Percentiles rank a stretch among this genome's conserved stretches.
Evolutionary conservation across 2,113 vertebrate species (phyloP).

Genomic region (Cyanocitta stelleri): DNA sequence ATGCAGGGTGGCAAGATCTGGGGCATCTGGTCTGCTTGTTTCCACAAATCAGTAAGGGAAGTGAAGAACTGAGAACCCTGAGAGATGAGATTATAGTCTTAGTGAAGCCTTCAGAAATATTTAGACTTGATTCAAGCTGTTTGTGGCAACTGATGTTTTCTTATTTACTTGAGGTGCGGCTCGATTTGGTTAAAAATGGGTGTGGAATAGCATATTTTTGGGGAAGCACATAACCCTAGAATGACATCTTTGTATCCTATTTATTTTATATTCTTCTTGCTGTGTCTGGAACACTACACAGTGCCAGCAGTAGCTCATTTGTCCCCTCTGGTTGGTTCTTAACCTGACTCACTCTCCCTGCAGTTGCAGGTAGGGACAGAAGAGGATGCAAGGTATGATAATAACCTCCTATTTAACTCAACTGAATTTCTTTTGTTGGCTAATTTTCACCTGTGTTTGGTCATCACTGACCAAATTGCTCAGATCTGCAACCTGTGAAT

Average conservation of each 20-base stretch:
- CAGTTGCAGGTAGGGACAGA: not conserved
- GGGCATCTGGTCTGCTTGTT: not conserved
- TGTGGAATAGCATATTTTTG: not conserved
- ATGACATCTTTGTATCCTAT: not conserved
- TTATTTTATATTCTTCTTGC: not conserved
- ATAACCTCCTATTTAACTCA: not conserved
- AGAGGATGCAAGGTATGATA: constrained; percentile 14
- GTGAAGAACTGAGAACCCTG: not conserved
- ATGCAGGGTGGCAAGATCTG: not conserved
- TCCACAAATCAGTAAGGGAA: not conserved
- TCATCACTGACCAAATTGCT: not conserved
- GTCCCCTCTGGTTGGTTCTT: not conserved
- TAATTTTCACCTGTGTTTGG: constrained; percentile 34
- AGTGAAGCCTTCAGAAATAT: not conserved
- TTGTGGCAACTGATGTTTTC: not conserved
- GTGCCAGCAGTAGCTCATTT: not conserved
- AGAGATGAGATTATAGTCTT: not conserved
- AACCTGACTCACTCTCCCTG: not conserved
- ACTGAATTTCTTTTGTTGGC: not conserved
- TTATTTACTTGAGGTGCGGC: not conserved
- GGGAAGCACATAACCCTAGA: not conserved
- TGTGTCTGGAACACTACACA: not conserved
- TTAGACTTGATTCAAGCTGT: not conserved
- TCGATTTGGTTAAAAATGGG: not conserved
- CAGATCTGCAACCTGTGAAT: not conserved